Evolutionary conservation across 1,140 invertebrate genomes (phyloP), one percentile per base, ranked within the genome.

Genomic region (Bombus turneri): DNA sequence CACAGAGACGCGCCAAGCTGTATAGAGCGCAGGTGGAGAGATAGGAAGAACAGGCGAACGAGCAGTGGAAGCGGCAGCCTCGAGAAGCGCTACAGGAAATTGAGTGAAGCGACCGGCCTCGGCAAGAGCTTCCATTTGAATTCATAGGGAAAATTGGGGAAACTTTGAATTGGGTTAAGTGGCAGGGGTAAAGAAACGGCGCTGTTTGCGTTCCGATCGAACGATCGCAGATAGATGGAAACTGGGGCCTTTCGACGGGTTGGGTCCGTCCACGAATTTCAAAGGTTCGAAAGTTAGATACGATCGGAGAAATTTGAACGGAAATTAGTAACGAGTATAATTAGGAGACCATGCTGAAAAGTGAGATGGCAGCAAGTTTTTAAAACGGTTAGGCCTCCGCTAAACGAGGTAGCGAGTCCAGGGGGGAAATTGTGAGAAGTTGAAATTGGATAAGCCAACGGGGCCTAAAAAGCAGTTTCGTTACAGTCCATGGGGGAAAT

Each of bases 111-210:
- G 75, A 66, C 47, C 64, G 43, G 53, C 37, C 64, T 68, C 43
- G 74, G 22, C 28, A 34, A 57, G 37, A 78, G 74, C 18, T 68
- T 69, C 62, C 74, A 53, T 34, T 68, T 53, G 59, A 77, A 66
- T 76, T 64, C 62, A 68, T 68, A 69, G 66, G 83, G 75, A 84
- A 84, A 84, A 84, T 71, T 84, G 68, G 66, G 83, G 68, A 84
- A 84, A 79, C 66, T 79, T 84, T 84, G 53, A 69, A 84, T 79
- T 69, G 53, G 76, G 76, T 79, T 79, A 84, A 37, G 66, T 43
- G 81, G 13, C 73, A 28, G 43, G 28, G 28, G 15, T 22, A n/a
- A 64, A 62, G 76, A 78, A 75, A 57, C 73, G 41, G 28, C 39
- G 8, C 72, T 77, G 75, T 77, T 77, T 77, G 75, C 53, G 31